Base-by-base conservation (phyloP, 2,888 invertebrate species). In the Ichneumoninae sp. region DNA sequence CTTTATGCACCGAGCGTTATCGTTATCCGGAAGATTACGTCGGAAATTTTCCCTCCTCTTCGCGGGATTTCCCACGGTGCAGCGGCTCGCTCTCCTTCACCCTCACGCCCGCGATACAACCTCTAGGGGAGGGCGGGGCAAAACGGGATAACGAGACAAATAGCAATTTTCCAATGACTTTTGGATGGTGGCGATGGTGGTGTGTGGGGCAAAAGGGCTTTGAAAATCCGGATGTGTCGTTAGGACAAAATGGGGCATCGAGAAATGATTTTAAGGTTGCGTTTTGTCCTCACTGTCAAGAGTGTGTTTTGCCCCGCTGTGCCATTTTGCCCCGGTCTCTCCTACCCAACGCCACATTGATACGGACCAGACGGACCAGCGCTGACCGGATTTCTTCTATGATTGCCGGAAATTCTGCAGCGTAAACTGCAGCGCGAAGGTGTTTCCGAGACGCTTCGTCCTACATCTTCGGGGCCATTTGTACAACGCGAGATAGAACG, bases 21-120 rank as follows among this genome's bases (percentile, higher is more conserved):
- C 86, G 81, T 86, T 86, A 86, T 83, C 83, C 81, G 79, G 80
- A 80, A 86, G 86, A 86, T 86, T 86, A 86, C 85, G 79, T 81
- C 74, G 79, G 85, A 70, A 86, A 86, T 83, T 85, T 86, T 85
- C 82, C 85, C 85, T 75, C 60, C 70, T 63, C 68, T 81, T 69
- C 63, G 75, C 52, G 74, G 74, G 82, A 86, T 83, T 76, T 86
- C 75, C 76, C 81, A 82, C 50, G 68, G 71, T 84, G 73, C 78
- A 63, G 30, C 71, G 52, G 66, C 66, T 81, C 70, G 81, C 75
- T 74, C 40, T 40, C 10, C 40, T 40, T 40, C 44, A 65, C 74
- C 19, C 63, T 26, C 74, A 19, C 33, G 52, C 36, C 40, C 19
- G n/a, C 40, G 74, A 81, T 78, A 83, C 40, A 69, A 22, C 36